Evolutionary conservation across 2,113 vertebrate genomes (phyloP).

Genomic region (Actenoides lindsayi): DNA sequence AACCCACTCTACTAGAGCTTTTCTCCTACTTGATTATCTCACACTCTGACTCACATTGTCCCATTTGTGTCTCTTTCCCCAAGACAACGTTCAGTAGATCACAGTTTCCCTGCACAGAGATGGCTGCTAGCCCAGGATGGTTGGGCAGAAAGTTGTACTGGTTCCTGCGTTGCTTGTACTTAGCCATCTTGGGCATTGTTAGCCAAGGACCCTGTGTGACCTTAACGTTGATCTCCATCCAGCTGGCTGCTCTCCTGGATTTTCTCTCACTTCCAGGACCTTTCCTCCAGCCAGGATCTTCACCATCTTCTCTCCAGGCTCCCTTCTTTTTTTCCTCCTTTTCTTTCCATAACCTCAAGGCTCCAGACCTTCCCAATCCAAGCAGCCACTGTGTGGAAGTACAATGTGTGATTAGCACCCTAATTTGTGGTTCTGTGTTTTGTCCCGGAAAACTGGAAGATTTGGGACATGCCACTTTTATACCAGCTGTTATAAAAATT

Average conservation of each 20-base stretch:
- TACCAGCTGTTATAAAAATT: neutral
- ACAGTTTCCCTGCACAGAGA: neutral
- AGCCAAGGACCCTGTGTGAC: neutral
- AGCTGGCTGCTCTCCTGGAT: neutral
- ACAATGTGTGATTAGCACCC: neutral
- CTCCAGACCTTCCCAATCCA: neutral
- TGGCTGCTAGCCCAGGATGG: neutral
- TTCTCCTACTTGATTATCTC: neutral
- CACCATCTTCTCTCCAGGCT: neutral
- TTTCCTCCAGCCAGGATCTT: neutral
- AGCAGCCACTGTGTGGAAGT: neutral
- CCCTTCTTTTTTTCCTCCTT: neutral
- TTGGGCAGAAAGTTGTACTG: neutral
- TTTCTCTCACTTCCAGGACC: neutral
- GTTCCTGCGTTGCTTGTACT: neutral
- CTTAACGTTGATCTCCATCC: rapidly evolving
- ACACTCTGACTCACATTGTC: neutral
- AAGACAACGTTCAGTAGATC: neutral
- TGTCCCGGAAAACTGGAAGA: neutral
- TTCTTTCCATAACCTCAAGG: neutral
- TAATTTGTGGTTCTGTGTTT: neutral
- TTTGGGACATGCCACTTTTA: neutral
- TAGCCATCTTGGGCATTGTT: no score
- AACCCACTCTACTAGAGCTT: neutral
- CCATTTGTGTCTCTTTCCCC: neutral